These are phyloP conservation scores for Solenopsis invicta DNA, from an alignment of 1,140 invertebrate genomes.

Conservation along the genomic window DNA sequence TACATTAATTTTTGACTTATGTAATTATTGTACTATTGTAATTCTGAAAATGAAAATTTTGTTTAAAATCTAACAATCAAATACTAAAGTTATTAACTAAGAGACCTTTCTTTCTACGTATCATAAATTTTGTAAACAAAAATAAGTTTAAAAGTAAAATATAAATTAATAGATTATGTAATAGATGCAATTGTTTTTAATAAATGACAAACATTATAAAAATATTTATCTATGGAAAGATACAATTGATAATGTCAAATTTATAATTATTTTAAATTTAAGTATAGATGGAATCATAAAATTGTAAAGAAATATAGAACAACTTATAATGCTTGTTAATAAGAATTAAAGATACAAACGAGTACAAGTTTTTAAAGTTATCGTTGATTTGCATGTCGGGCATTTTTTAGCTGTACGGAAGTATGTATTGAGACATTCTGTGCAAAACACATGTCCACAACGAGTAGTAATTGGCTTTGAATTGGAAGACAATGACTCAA, in stretches of 20 bases:
- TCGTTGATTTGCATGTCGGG: slow-evolving; percentile 71
- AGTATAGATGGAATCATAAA: background rate
- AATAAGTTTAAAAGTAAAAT: background rate
- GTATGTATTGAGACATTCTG: slow-evolving; percentile 67
- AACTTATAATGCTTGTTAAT: background rate
- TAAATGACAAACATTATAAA: background rate
- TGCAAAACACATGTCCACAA: slow-evolving; percentile 81
- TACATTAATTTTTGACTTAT: too few species aligned
- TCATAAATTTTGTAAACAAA: background rate
- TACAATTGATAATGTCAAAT: background rate
- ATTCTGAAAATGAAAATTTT: too few species aligned
- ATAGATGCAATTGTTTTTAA: background rate
- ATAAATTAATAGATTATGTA: background rate
- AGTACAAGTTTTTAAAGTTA: slow-evolving; percentile 68
- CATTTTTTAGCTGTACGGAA: slow-evolving; percentile 71
- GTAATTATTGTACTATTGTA: too few species aligned
- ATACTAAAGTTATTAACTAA: too few species aligned
- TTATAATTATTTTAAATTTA: background rate
- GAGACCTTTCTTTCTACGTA: too few species aligned
- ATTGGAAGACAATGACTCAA: slow-evolving; percentile 71
- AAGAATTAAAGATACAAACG: slow-evolving; percentile 78
- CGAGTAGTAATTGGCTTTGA: slow-evolving; percentile 72
- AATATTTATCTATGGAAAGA: background rate
- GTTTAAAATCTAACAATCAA: too few species aligned
- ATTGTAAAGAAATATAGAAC: slow-evolving; percentile 8